A percentile compares a stretch with the other conserved stretches of the same genome.
These are phyloP conservation scores for Calidris pygmaea DNA, from an alignment of 2,113 vertebrate genomes.

Conservation along the genomic window DNA sequence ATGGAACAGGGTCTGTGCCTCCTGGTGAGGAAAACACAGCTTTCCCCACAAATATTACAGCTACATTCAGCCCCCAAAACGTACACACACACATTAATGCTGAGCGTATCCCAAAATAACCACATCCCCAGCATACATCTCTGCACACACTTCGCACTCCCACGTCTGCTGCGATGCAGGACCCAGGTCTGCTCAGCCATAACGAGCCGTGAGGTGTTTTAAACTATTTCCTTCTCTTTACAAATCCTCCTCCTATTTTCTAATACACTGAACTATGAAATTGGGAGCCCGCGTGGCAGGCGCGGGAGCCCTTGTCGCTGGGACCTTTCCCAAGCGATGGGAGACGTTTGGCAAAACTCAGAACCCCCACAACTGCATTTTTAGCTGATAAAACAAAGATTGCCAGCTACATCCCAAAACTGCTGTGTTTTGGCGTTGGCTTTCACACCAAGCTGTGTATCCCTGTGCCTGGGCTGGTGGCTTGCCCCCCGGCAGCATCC, in stretches of 20 bases:
- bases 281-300: neutral
- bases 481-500: neutral
- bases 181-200: neutral
- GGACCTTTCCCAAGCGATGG: neutral
- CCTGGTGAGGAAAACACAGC: neutral
- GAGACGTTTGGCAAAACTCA: neutral
- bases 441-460: neutral
- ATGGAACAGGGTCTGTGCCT: neutral
- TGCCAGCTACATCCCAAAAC: too few relatives aligned
- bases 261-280: slow-evolving; percentile 30
- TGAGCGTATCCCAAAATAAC: neutral
- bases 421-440: neutral
- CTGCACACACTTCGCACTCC: neutral
- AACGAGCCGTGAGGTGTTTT: neutral
- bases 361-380: neutral
- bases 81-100: neutral
- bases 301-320: neutral
- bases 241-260: neutral
- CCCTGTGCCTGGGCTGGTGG: neutral
- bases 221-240: neutral
- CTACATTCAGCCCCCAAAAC: too few relatives aligned
- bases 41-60: neutral
- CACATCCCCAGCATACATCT: neutral
- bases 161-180: neutral
- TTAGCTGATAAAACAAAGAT: too few relatives aligned